phyloP scores from a whole-genome alignment of 2,888 invertebrate species.

The Sesia bembeciformis region DNA sequence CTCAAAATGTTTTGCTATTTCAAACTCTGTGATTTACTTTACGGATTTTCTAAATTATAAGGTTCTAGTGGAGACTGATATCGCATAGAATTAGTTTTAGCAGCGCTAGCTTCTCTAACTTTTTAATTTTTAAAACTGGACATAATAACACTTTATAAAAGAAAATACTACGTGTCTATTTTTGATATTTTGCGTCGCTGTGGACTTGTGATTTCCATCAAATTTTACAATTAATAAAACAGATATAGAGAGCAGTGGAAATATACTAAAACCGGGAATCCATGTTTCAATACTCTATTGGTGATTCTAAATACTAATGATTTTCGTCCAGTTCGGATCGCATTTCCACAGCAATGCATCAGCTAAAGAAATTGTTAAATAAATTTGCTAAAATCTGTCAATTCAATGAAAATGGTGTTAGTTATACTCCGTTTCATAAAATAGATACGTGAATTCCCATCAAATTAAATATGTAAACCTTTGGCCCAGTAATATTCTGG shows the following conservation, averaged over 20 bases:
- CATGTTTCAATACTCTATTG: no score
- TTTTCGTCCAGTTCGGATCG: constrained; percentile 3
- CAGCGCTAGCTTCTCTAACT: constrained; percentile 71
- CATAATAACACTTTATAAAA: constrained; percentile 35
- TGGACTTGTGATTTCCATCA: constrained; percentile 24
- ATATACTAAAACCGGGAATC: no score
- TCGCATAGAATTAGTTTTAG: constrained; percentile 73
- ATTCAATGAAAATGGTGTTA: constrained; percentile 67
- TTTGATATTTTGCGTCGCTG: constrained; percentile 52
- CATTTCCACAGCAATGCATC: constrained; percentile 42
- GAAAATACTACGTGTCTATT: constrained; percentile 40
- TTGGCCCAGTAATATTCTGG: no score
- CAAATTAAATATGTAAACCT: no score
- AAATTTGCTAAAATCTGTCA: constrained; percentile 55
- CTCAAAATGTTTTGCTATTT: constrained; percentile 66
- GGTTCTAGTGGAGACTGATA: constrained; percentile 74
- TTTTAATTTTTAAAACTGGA: constrained; percentile 55
- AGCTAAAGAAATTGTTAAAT: constrained; percentile 32
- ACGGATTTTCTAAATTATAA: constrained; percentile 72
- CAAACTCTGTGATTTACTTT: constrained; percentile 72
- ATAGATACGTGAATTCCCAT: not conserved
- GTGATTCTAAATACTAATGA: no score
- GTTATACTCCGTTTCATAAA: constrained; percentile 22
- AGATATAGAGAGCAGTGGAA: no score
- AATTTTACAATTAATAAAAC: not conserved